phyloP scores from a whole-genome alignment of 1,140 invertebrate genomes.

The Eumeta japonica region DNA sequence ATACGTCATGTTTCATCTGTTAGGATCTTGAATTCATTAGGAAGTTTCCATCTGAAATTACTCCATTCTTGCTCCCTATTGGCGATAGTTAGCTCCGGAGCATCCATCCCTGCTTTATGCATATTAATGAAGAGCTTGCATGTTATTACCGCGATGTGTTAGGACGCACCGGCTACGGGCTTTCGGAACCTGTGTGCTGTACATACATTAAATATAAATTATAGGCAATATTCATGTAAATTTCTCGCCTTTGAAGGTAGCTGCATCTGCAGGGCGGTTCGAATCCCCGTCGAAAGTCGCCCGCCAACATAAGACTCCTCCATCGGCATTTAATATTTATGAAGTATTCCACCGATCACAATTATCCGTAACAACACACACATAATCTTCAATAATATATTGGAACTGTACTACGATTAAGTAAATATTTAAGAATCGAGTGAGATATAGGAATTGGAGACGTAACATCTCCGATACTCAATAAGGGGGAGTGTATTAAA shows the following conservation, averaged over 20 bases:
- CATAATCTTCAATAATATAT: not conserved
- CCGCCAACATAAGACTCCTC: not conserved
- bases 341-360: not conserved
- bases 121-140: conserved; percentile 37
- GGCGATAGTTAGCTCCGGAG: conserved; percentile 28
- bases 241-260: not conserved
- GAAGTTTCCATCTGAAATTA: conserved; percentile 40
- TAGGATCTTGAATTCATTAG: conserved; percentile 42
- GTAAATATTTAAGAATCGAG: no score
- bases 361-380: not conserved
- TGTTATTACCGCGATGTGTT: conserved; percentile 24
- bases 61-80: conserved; percentile 17
- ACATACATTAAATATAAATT: conserved; percentile 1
- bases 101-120: conserved; percentile 29
- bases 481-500: no score
- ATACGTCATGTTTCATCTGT: conserved; percentile 28
- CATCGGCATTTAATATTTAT: not conserved
- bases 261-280: no score
- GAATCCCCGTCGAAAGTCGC: not conserved
- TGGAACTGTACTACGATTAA: not conserved
- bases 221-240: conserved; percentile 1
- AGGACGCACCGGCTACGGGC: not conserved
- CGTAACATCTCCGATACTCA: no score
- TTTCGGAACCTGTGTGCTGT: not conserved
- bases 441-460: no score